Evolutionary conservation across 2,113 vertebrate genomes (phyloP).

Genomic region (Clinocottus analis): DNA sequence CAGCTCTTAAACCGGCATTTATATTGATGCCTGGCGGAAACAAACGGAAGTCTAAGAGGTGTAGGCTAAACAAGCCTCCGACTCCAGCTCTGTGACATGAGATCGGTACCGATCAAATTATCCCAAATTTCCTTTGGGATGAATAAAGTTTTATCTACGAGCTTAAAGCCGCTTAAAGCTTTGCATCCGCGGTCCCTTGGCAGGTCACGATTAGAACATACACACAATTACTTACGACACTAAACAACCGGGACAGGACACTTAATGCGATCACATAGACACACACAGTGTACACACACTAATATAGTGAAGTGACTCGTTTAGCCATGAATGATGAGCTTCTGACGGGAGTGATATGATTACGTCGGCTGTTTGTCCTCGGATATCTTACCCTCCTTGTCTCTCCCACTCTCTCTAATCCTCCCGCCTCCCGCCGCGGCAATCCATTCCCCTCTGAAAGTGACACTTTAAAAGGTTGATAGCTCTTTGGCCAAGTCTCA

Average conservation of each 20-base stretch:
- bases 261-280: conserved; percentile 29
- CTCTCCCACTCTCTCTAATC: conserved; percentile 3
- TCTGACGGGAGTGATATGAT: conserved; percentile 70
- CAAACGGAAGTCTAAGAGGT: background rate
- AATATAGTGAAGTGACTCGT: conserved; percentile 50
- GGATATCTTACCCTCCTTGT: conserved; percentile 57
- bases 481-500: conserved; percentile 64
- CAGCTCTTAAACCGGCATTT: background rate
- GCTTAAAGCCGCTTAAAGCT: conserved; percentile 4
- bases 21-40: background rate
- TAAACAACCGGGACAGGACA: conserved; percentile 2
- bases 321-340: conserved; percentile 62
- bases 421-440: conserved; percentile 25
- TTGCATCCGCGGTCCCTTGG: background rate
- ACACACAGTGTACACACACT: conserved; percentile 4
- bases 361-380: conserved; percentile 59
- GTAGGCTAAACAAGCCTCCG: background rate
- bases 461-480: conserved; percentile 78
- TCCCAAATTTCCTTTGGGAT: background rate
- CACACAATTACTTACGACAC: background rate
- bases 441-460: conserved; percentile 74
- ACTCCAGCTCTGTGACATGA: background rate
- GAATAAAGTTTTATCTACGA: background rate
- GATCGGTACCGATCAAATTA: background rate
- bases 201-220: conserved; percentile 20